Conservation (phyloP, 2,888 invertebrate genomes). For the Thymelicus acteon region DNA sequence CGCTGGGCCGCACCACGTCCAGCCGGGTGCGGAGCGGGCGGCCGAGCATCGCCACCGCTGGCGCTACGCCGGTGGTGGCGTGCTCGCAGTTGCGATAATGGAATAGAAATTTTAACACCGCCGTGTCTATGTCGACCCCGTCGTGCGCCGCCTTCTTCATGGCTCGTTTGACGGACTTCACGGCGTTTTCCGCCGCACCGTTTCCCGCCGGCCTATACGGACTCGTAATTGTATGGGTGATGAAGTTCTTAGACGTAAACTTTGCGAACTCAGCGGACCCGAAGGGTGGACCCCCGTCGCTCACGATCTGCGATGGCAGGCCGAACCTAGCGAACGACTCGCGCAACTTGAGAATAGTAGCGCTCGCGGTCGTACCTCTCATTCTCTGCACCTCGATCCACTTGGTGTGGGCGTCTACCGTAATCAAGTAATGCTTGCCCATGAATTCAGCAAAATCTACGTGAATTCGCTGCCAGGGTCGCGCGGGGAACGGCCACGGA, state of each 20-base stretch:
- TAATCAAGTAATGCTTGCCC: conserved; percentile 43
- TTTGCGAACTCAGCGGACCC: conserved; percentile 39
- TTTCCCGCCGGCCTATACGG: conserved; percentile 45
- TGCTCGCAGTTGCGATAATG: too few relatives aligned
- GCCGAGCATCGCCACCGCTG: conserved; percentile 42
- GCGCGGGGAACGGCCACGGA: conserved; percentile 43
- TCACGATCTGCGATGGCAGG: conserved; percentile 44
- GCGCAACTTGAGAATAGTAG: conserved; percentile 38
- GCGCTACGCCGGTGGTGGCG: conserved; percentile 40
- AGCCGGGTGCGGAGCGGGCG: conserved; percentile 43
- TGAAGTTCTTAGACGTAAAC: conserved; percentile 40
- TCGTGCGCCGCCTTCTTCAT: conserved; percentile 34
- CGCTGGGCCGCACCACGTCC: conserved; percentile 40
- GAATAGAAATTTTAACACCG: conserved; percentile 29
- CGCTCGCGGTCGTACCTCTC: conserved; percentile 31
- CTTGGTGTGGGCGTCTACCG: conserved; percentile 44
- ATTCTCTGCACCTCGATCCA: conserved; percentile 46
- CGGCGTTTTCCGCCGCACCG: conserved; percentile 38
- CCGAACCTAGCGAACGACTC: conserved; percentile 45
- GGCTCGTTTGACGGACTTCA: conserved; percentile 32
- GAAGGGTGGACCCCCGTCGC: conserved; percentile 49
- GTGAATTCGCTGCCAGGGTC: conserved; percentile 43
- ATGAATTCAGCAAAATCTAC: conserved; percentile 41
- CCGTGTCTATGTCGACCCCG: conserved; percentile 20
- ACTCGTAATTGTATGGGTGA: conserved; percentile 12